Evolutionary conservation across 2,113 vertebrate species (phyloP).

Genomic region (Pandion haliaetus): DNA sequence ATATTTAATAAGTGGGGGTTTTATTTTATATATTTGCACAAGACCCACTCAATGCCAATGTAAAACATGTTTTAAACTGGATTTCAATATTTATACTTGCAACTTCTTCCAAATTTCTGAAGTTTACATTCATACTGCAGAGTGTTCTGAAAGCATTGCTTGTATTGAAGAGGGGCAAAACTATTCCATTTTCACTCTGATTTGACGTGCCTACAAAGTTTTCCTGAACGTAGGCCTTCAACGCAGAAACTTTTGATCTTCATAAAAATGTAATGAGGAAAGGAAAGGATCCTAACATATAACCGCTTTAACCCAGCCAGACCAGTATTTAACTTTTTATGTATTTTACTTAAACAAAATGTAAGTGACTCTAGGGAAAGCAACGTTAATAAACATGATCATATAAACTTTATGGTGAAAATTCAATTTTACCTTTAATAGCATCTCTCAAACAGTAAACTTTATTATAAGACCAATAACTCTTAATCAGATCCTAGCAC

Average conservation of each 20-base stretch:
- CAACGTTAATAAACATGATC: slow-evolving; percentile 42
- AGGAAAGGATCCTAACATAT: background rate
- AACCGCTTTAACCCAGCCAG: background rate
- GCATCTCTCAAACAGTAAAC: background rate
- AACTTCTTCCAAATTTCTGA: background rate
- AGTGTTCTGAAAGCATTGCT: background rate
- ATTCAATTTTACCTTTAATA: slow-evolving; percentile 58
- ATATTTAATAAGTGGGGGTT: background rate
- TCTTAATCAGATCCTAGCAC: slow-evolving; percentile 26
- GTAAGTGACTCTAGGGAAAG: slow-evolving; percentile 15
- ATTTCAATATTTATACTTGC: background rate
- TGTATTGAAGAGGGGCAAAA: background rate
- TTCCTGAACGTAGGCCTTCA: background rate
- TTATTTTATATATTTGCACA: background rate
- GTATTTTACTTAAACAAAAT: slow-evolving; percentile 26
- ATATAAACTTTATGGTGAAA: slow-evolving; percentile 47
- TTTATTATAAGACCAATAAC: slow-evolving; percentile 25
- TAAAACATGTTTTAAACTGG: background rate
- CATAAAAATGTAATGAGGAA: background rate
- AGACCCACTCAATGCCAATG: background rate
- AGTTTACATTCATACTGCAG: background rate
- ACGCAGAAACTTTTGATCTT: slow-evolving; percentile 5
- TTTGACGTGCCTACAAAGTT: background rate
- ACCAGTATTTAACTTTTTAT: slow-evolving; percentile 10
- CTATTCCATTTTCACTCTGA: background rate